A percentile compares a stretch with the other conserved stretches of the same genome.
phyloP scores from a whole-genome alignment of 1,140 invertebrate genomes.

The Schlechtendalia chinensis region DNA sequence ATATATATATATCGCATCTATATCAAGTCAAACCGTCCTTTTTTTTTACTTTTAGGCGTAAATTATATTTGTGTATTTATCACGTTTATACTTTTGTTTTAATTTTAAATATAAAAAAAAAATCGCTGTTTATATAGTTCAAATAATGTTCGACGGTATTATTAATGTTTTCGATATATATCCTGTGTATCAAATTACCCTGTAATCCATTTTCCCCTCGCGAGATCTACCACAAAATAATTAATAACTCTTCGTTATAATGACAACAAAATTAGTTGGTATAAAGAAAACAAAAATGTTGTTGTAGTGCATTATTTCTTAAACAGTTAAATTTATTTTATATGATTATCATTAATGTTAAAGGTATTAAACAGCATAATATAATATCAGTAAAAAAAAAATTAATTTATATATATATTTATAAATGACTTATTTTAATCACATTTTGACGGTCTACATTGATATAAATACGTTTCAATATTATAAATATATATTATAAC shows the following conservation, averaged over 20 bases:
- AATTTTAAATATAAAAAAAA: neutral
- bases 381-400: neutral
- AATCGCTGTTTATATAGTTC: neutral
- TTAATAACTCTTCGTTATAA: neutral
- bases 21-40: neutral
- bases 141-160: neutral
- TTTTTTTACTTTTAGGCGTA: neutral
- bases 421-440: neutral
- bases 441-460: constrained; percentile 11
- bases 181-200: constrained; percentile 19
- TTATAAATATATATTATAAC: neutral
- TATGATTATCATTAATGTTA: no score
- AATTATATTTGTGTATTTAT: neutral
- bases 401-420: no score
- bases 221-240: neutral
- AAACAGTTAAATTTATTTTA: no score
- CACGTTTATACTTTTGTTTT: neutral
- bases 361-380: no score
- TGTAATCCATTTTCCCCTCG: constrained; percentile 17
- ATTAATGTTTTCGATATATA: neutral
- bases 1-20: neutral
- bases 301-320: no score
- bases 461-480: neutral
- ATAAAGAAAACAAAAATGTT: no score
- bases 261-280: neutral